A percentile compares a stretch with the other conserved stretches of the same genome.
phyloP scores from a whole-genome alignment of 2,888 invertebrate genomes.

The Pyrgus malvae region DNA sequence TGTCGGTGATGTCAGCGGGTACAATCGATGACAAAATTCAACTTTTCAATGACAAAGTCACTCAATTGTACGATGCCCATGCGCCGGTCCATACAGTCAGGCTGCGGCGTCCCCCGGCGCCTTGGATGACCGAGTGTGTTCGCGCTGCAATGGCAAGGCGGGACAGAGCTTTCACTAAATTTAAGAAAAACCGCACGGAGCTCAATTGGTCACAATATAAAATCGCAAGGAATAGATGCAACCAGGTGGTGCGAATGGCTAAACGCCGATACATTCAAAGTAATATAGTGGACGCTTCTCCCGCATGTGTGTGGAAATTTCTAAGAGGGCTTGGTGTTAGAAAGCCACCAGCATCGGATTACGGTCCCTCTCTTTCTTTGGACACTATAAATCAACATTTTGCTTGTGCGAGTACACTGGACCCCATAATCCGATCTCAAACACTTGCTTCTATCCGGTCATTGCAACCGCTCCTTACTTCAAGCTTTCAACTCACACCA shows the following conservation, averaged over 20 bases:
- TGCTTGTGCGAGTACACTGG: background rate
- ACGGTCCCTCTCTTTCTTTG: background rate
- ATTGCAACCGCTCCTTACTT: background rate
- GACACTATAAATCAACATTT: background rate
- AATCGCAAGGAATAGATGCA: background rate
- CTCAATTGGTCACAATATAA: background rate
- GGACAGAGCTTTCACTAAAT: background rate
- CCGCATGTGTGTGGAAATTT: conserved; percentile 9
- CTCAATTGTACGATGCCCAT: background rate
- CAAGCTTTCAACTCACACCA: background rate
- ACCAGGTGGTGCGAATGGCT: background rate
- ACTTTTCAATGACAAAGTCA: background rate
- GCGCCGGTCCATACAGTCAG: background rate
- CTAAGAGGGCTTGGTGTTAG: background rate
- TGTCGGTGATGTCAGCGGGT: background rate
- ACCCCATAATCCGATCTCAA: background rate
- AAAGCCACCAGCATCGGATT: background rate
- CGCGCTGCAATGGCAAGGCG: background rate
- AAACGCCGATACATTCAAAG: conserved; percentile 7
- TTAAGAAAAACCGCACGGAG: background rate
- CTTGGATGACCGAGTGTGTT: background rate
- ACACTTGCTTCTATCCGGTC: background rate
- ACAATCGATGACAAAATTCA: conserved; percentile 1
- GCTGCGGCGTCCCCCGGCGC: background rate
- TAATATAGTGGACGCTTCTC: conserved; percentile 5